These are phyloP conservation scores for Gila robusta DNA, from an alignment of 2,797 vertebrate species.

Conservation along the genomic window DNA sequence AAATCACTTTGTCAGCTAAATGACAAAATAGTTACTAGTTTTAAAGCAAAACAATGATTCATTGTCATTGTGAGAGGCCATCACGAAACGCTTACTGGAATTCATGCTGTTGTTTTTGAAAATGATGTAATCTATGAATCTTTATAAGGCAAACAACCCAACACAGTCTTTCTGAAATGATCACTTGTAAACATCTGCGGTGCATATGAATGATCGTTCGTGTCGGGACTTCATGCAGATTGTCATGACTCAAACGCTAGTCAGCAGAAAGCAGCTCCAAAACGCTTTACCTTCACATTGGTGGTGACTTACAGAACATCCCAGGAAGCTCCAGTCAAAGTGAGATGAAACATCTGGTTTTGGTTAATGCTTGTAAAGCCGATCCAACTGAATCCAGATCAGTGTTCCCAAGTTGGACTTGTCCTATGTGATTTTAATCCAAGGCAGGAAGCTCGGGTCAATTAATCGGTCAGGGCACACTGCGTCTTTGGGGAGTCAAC, in stretches of 20 bases:
- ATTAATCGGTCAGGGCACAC: constrained; percentile 67
- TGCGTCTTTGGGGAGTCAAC: constrained; percentile 64
- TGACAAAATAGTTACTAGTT: constrained; percentile 16
- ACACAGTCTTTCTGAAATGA: constrained; percentile 1
- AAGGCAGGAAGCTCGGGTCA: constrained; percentile 73
- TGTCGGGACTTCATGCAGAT: not conserved
- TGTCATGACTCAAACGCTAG: not conserved
- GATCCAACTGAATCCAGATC: constrained; percentile 60
- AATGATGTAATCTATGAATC: constrained; percentile 33
- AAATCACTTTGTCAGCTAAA: constrained; percentile 26
- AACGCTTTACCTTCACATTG: not conserved
- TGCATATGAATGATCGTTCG: not conserved
- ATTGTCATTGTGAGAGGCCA: constrained; percentile 13
- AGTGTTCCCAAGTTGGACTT: constrained; percentile 62
- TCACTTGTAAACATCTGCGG: constrained; percentile 32
- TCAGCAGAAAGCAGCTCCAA: not conserved
- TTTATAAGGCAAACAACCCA: constrained; percentile 3
- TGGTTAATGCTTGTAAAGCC: constrained; percentile 72
- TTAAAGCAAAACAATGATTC: constrained; percentile 28
- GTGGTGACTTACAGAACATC: constrained; percentile 21
- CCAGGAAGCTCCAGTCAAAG: constrained; percentile 66
- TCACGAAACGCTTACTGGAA: constrained; percentile 11
- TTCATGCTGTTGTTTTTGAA: constrained; percentile 13
- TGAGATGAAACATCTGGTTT: constrained; percentile 76
- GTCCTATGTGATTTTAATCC: constrained; percentile 65